Evolutionary conservation across 2,113 vertebrate species (phyloP).

Genomic region (Rhadina sibilatrix): DNA sequence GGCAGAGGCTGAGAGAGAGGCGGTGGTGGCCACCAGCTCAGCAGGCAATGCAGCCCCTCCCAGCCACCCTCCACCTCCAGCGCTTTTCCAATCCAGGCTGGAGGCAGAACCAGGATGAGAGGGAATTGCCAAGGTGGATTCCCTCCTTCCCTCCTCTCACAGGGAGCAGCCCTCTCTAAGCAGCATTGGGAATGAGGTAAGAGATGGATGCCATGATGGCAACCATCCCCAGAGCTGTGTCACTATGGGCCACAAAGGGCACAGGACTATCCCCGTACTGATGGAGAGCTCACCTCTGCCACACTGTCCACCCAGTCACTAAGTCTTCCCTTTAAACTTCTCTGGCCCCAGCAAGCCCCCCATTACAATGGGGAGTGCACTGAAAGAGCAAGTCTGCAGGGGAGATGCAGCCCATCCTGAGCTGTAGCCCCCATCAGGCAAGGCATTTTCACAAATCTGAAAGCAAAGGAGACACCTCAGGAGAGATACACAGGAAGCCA

Average conservation of each 20-base stretch:
- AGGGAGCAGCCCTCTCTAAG: not conserved
- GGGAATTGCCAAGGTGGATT: not conserved
- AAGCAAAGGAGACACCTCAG: not conserved
- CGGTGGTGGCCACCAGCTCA: not conserved
- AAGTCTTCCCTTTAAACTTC: not conserved
- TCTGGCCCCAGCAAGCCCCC: not conserved
- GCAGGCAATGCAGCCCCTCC: not conserved
- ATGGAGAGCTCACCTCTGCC: not conserved
- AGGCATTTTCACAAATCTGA: not conserved
- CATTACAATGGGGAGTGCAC: fast-evolving
- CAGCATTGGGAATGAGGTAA: fast-evolving
- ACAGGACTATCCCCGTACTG: not conserved
- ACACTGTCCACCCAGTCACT: fast-evolving
- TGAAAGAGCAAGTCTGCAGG: not conserved
- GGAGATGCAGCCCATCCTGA: no score
- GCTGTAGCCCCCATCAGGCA: not conserved
- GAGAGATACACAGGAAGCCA: not conserved
- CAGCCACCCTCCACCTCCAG: not conserved
- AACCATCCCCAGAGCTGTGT: not conserved
- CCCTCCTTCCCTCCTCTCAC: not conserved
- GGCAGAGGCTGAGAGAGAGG: not conserved
- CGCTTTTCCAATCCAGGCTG: fast-evolving
- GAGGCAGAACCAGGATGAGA: not conserved
- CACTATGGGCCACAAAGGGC: fast-evolving
- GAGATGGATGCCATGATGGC: not conserved